A percentile compares a stretch with the other conserved stretches of the same genome.
Conservation (phyloP, 1,140 invertebrate species). For the Berghia stephanieae region DNA sequence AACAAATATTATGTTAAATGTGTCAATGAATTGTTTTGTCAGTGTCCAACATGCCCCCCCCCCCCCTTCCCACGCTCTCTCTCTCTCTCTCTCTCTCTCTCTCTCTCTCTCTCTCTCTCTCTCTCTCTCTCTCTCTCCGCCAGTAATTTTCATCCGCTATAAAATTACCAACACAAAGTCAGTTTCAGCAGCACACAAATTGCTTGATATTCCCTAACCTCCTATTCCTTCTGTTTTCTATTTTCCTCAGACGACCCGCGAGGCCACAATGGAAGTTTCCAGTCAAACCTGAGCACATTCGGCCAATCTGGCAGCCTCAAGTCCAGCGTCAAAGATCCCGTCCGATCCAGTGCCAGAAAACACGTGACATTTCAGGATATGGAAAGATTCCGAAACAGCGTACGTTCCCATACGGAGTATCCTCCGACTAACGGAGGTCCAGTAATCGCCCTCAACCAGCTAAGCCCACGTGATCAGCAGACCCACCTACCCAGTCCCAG, state of each 20-base stretch:
- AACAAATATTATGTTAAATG: no score
- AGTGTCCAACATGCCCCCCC: no score
- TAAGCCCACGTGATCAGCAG: no score
- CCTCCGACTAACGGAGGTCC: not conserved
- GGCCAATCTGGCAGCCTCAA: constrained; percentile 23
- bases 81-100: not conserved
- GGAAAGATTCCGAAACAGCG: constrained; percentile 21
- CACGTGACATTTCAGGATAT: constrained; percentile 39
- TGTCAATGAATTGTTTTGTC: no score
- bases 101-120: not conserved
- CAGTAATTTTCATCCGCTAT: not conserved
- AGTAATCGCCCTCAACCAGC: no score
- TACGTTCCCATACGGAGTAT: not conserved
- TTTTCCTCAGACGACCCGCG: constrained; percentile 34
- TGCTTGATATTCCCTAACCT: not conserved
- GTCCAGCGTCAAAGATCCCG: constrained; percentile 36
- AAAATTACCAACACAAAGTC: not conserved
- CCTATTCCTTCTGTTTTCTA: constrained; percentile 6
- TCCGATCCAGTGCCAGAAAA: constrained; percentile 34
- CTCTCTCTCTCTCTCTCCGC: not conserved
- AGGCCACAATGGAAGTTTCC: constrained; percentile 38
- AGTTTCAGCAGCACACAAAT: not conserved
- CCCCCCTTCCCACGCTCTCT: no score
- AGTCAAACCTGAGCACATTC: constrained; percentile 26
- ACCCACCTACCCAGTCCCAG: no score